Conservation (phyloP, 2,797 vertebrate species). For the Hipposideros larvatus region DNA sequence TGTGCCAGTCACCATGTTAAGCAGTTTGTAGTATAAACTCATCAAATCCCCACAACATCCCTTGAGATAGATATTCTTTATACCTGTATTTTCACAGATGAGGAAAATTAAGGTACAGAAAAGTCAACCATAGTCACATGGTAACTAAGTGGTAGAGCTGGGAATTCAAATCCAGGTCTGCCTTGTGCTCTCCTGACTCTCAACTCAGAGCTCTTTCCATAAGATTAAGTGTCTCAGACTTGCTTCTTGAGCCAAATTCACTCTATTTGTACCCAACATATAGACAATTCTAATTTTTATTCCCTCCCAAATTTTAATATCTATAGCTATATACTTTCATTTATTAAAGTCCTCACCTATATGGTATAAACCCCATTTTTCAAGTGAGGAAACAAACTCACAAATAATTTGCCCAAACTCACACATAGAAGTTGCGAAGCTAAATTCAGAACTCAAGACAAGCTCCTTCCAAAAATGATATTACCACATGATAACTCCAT, state of each 20-base stretch:
- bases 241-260: background rate
- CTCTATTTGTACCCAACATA: background rate
- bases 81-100: background rate
- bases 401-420: background rate
- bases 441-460: conserved; percentile 18
- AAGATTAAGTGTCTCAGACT: background rate
- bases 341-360: background rate
- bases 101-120: background rate
- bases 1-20: background rate
- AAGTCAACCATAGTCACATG: background rate
- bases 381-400: conserved; percentile 12
- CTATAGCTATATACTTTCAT: background rate
- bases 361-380: background rate
- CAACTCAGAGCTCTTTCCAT: background rate
- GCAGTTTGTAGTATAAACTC: background rate
- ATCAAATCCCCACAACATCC: background rate
- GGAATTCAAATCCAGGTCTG: conserved; percentile 39
- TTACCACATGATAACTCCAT: background rate
- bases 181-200: background rate
- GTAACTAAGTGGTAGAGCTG: background rate
- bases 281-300: background rate
- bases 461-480: background rate
- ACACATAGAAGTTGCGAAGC: background rate
- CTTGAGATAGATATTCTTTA: background rate
- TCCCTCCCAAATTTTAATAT: background rate